These are phyloP conservation scores for Caloenas nicobarica DNA, from an alignment of 2,113 vertebrate genomes.

Conservation along the genomic window DNA sequence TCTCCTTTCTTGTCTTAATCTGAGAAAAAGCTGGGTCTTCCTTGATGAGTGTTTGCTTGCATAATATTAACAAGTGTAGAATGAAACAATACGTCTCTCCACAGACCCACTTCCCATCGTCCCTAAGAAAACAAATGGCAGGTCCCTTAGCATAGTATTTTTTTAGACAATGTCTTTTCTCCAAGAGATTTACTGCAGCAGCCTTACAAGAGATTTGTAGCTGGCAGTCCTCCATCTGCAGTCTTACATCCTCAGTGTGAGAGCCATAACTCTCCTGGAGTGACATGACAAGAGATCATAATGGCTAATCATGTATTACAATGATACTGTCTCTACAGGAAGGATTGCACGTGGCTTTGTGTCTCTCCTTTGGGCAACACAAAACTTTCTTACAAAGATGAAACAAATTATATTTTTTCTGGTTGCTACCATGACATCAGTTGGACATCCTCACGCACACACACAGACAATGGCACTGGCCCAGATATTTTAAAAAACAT, in stretches of 20 bases:
- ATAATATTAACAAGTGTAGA: conserved; percentile 33
- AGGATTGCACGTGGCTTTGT: conserved; percentile 50
- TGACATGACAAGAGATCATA: conserved; percentile 71
- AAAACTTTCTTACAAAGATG: conserved; percentile 36
- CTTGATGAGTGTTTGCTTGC: conserved; percentile 40
- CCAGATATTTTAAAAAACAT: neutral
- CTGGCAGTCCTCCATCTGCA: conserved; percentile 68
- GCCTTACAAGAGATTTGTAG: conserved; percentile 74
- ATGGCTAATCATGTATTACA: conserved; percentile 73
- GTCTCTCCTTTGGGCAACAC: conserved; percentile 39
- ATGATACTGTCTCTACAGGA: conserved; percentile 59
- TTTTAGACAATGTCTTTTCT: conserved; percentile 64
- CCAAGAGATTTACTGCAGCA: conserved; percentile 72
- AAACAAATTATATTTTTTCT: conserved; percentile 7
- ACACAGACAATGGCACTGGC: neutral
- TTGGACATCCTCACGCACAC: neutral
- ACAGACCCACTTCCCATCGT: conserved; percentile 19
- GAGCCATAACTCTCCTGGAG: conserved; percentile 62
- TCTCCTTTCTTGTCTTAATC: neutral
- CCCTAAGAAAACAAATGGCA: conserved; percentile 69
- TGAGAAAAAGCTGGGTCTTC: neutral
- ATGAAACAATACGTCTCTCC: conserved; percentile 3
- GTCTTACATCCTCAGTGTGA: conserved; percentile 57
- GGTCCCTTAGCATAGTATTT: conserved; percentile 5
- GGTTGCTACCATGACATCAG: neutral